Conservation (phyloP, 2,888 invertebrate genomes). For the Suillia variegata region DNA sequence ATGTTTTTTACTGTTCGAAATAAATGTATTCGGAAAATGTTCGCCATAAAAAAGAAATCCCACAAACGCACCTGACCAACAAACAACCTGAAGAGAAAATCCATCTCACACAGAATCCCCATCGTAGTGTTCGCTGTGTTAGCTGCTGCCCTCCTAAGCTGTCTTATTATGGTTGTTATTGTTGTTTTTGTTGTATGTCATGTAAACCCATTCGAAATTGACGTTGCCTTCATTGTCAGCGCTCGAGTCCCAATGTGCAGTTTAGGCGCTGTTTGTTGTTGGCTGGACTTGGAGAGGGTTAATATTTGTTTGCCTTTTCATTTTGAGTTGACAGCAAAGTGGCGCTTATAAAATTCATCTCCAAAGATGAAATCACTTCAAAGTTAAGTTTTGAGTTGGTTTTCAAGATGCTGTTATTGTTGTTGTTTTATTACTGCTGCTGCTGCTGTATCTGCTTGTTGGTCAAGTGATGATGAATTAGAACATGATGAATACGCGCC, state of each 20-base stretch:
- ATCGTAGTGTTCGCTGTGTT: no score
- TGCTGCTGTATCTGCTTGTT: slow-evolving; percentile 10
- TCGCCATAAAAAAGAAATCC: no score
- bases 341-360: slow-evolving; percentile 56
- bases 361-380: neutral
- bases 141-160: neutral
- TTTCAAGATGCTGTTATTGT: slow-evolving; percentile 32
- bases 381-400: slow-evolving; percentile 1
- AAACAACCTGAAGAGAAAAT: no score
- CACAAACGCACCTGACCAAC: no score
- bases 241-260: neutral
- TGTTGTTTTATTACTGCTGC: slow-evolving; percentile 18
- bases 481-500: neutral
- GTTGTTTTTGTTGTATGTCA: neutral
- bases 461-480: neutral
- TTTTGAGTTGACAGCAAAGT: slow-evolving; percentile 60
- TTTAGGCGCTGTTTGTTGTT: no score
- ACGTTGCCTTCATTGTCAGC: neutral
- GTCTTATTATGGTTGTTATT: no score
- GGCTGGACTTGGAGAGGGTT: slow-evolving; percentile 58
- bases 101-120: no score
- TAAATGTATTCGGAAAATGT: no score
- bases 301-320: slow-evolving; percentile 61
- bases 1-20: no score
- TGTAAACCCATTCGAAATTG: neutral